phyloP scores from a whole-genome alignment of 1,140 invertebrate genomes.

The Drosophila rufa region DNA sequence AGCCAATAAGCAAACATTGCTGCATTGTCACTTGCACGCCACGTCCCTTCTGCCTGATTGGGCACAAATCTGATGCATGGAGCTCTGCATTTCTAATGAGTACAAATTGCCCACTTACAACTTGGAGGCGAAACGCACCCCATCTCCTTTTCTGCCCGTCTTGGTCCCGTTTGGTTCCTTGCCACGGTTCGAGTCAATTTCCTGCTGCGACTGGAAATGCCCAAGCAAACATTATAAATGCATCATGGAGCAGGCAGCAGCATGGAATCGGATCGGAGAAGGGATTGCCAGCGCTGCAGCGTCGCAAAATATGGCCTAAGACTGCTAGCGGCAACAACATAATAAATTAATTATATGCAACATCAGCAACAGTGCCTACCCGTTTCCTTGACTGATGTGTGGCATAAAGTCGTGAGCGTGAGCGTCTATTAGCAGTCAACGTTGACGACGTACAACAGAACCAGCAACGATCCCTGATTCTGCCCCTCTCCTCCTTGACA shows the following conservation, averaged over 20 bases:
- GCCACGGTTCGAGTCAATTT: conserved; percentile 45
- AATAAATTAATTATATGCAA: conserved; percentile 84
- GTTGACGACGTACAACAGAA: conserved; percentile 68
- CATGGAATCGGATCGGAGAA: conserved; percentile 18
- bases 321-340: conserved; percentile 76
- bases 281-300: conserved; percentile 17
- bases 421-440: conserved; percentile 80
- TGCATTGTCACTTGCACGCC: conserved; percentile 11
- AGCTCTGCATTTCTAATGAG: conserved; percentile 34
- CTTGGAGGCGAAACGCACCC: conserved; percentile 26
- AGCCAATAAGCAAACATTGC: neutral
- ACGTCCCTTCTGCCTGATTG: neutral
- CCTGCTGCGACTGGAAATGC: conserved; percentile 61
- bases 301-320: conserved; percentile 68
- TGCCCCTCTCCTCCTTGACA: conserved; percentile 49
- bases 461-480: conserved; percentile 40
- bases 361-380: conserved; percentile 59
- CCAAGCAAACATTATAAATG: conserved; percentile 67
- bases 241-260: conserved; percentile 54
- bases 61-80: neutral
- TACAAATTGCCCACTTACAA: conserved; percentile 48
- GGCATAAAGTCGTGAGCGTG: conserved; percentile 77
- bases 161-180: neutral
- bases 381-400: conserved; percentile 58
- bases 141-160: conserved; percentile 15